Base-by-base conservation (phyloP, 2,888 invertebrate genomes). In the Barypeithes pellucidus region DNA sequence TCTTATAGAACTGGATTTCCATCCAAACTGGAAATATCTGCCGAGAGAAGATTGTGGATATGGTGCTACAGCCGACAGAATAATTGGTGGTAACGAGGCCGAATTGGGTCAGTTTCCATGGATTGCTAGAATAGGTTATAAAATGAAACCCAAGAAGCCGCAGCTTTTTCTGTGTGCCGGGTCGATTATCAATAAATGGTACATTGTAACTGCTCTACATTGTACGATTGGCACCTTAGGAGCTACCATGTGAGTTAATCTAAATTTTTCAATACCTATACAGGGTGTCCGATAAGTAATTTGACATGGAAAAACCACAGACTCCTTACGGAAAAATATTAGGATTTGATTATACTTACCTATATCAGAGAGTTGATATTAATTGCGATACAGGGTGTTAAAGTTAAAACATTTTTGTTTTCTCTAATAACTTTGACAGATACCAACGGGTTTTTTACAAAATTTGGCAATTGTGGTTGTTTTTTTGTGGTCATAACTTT, bases 181-280 rank as follows among this genome's bases (percentile, higher is more conserved):
- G 0, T 91, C 91, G 0, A 84, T 94, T n/a, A 91, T 94, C 79
- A 90, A 89, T 62, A 85, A 87, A 0, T 88, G 89, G 71, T 93
- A 93, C 81, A 89, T 94, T 4, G 78, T 94, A 60, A 94, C 94
- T 0, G 94, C 94, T 0, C 92, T 91, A 0, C 94, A 94, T 80
- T 94, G 94, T 79, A 86, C 79, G 22, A 50, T 50, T 54, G 62
- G 33, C 2, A 3, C 14, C 11, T 39, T 67, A 18, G 45, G 16
- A 12, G 11, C 20, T 9, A 36, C 33, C 18, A 24, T 76, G 70
- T 76, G 63, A 73, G 73, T 60, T 5, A 4, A 29, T 29, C 9
- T 4, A 2, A 29, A 29, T 4, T 29, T 29, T 29, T 29, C n/a
- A n/a, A n/a, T n/a, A n/a, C n/a, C n/a, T n/a, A n/a, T n/a, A n/a